Conservation (phyloP, 2,797 vertebrate species). For the Phalloptychus januarius region DNA sequence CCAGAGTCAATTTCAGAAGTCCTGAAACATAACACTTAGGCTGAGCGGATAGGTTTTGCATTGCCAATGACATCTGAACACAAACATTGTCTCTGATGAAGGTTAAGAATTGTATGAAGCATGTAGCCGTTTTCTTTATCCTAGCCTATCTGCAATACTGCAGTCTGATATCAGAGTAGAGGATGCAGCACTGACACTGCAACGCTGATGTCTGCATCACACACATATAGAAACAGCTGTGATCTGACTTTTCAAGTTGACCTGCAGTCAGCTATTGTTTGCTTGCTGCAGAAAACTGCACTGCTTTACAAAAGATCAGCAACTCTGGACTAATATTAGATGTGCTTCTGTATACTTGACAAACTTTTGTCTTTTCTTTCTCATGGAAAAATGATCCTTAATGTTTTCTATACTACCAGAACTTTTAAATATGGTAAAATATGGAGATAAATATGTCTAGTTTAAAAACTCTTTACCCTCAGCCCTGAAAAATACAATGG, state of each 20-base stretch:
- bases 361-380: neutral
- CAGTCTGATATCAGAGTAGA: neutral
- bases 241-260: conserved; percentile 16
- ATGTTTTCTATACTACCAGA: neutral
- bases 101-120: conserved; percentile 2
- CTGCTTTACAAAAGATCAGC: conserved; percentile 54
- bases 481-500: too few species aligned
- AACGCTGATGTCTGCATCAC: conserved; percentile 27
- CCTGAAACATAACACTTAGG: neutral
- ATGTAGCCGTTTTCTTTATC: neutral
- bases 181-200: conserved; percentile 21
- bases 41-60: neutral
- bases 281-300: conserved; percentile 61
- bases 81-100: conserved; percentile 7
- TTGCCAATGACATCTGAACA: neutral
- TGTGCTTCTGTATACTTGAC: neutral
- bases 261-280: conserved; percentile 37
- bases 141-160: neutral
- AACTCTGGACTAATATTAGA: conserved; percentile 11
- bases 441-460: neutral
- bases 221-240: conserved; percentile 5
- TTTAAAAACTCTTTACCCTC: too few species aligned
- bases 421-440: neutral
- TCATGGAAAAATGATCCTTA: neutral
- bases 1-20: conserved; percentile 24